Percentiles rank a stretch among this genome's conserved stretches.
Conservation (phyloP, 2,888 invertebrate species). For the Acleris sparsana region DNA sequence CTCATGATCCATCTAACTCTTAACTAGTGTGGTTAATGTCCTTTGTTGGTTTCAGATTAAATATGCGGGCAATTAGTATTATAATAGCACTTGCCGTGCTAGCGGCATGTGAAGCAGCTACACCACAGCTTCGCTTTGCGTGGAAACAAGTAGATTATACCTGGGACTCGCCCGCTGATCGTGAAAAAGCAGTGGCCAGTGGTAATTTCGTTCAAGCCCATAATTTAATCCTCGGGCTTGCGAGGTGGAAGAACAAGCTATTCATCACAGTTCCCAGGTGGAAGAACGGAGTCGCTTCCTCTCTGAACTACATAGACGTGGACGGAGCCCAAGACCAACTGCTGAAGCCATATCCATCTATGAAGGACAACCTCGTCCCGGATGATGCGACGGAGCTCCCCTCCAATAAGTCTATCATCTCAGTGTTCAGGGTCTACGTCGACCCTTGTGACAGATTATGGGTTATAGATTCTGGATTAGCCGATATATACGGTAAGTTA, state of each 20-base stretch:
- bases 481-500: conserved; percentile 87
- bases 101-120: conserved; percentile 66
- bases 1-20: conserved; percentile 10
- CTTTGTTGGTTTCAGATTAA: conserved; percentile 50
- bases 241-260: conserved; percentile 87
- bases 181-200: conserved; percentile 83
- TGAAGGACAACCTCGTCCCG: conserved; percentile 90
- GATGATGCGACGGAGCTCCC: conserved; percentile 71
- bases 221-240: conserved; percentile 88
- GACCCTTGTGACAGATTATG: conserved; percentile 92
- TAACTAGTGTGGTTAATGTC: conserved; percentile 4
- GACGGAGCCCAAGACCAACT: conserved; percentile 87
- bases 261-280: conserved; percentile 88
- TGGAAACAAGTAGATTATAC: conserved; percentile 88
- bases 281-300: conserved; percentile 88
- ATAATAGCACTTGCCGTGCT: conserved; percentile 58
- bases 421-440: conserved; percentile 88
- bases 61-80: conserved; percentile 58
- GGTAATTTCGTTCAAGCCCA: conserved; percentile 85
- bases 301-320: conserved; percentile 86
- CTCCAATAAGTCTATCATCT: conserved; percentile 86
- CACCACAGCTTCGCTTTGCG: conserved; percentile 85
- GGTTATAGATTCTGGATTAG: conserved; percentile 91
- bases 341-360: conserved; percentile 90
- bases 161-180: conserved; percentile 85